Percentiles rank a stretch among this genome's conserved stretches.
These are phyloP conservation scores for Acestrorhynchus altus DNA, from an alignment of 2,797 vertebrate genomes.

Conservation along the genomic window DNA sequence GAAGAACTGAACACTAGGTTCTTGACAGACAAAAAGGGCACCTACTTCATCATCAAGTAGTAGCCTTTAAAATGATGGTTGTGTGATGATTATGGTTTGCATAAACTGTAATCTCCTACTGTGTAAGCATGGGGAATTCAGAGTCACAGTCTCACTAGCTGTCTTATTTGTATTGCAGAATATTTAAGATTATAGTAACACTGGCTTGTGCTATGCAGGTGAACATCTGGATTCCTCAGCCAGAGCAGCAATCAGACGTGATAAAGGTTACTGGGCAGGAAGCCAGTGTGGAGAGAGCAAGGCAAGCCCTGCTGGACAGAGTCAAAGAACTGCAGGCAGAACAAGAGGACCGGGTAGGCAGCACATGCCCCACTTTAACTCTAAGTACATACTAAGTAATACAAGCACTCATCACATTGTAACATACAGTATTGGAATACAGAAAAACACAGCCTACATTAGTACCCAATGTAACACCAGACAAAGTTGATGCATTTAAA, in stretches of 20 bases:
- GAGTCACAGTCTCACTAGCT: not conserved
- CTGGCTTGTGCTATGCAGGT: constrained; percentile 67
- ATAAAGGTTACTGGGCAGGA: constrained; percentile 82
- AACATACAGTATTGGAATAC: not conserved
- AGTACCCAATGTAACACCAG: no score
- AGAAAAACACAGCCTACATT: no score
- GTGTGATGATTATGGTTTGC: not conserved
- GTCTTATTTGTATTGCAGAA: not conserved
- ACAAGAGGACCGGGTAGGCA: constrained; percentile 80
- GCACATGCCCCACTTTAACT: not conserved
- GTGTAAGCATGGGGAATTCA: not conserved
- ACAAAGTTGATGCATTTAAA: not conserved
- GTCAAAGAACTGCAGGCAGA: constrained; percentile 83
- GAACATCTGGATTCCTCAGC: constrained; percentile 85
- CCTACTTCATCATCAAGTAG: not conserved
- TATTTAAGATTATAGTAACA: not conserved
- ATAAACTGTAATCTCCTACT: not conserved
- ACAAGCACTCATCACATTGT: not conserved
- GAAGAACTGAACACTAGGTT: no score
- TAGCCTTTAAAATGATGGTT: not conserved
- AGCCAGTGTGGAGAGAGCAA: constrained; percentile 78
- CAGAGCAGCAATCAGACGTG: constrained; percentile 80
- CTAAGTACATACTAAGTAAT: not conserved
- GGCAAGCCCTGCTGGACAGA: constrained; percentile 74
- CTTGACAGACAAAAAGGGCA: not conserved